Evolutionary conservation across 1,140 invertebrate species (phyloP).

Genomic region (Elymnias hypermnestra): DNA sequence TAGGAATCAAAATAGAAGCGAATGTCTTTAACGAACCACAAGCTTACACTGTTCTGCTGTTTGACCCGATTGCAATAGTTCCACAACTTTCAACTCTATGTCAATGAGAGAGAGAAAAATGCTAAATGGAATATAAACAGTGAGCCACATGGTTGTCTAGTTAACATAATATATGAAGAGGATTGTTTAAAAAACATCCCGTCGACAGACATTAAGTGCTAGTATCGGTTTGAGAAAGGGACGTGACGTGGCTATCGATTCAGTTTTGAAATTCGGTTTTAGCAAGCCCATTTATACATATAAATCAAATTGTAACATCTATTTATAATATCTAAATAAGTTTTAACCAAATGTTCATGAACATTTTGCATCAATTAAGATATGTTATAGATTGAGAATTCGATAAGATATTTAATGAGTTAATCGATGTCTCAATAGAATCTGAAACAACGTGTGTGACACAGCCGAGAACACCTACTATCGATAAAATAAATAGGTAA

Average conservation of each 20-base stretch:
- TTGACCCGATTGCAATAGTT: conserved; percentile 23
- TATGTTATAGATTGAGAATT: no score
- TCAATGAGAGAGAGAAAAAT: conserved; percentile 15
- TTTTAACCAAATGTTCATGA: no score
- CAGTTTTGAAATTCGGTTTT: conserved; percentile 8
- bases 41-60: conserved; percentile 15
- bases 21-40: conserved; percentile 10
- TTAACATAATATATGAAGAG: conserved; percentile 61
- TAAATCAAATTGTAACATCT: no score
- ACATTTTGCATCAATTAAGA: no score
- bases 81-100: conserved; percentile 32
- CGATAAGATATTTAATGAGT: no score
- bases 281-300: neutral
- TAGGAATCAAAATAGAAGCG: conserved; percentile 28
- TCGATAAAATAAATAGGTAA: no score
- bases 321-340: no score
- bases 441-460: no score
- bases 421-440: no score
- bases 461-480: no score
- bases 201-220: conserved; percentile 62
- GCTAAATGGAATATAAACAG: conserved; percentile 34
- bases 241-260: conserved; percentile 16
- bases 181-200: conserved; percentile 53
- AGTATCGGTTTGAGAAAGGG: conserved; percentile 24
- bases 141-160: conserved; percentile 51